These are phyloP conservation scores for Stegophylla sp. DNA, from an alignment of 2,888 invertebrate species.

Conservation along the genomic window DNA sequence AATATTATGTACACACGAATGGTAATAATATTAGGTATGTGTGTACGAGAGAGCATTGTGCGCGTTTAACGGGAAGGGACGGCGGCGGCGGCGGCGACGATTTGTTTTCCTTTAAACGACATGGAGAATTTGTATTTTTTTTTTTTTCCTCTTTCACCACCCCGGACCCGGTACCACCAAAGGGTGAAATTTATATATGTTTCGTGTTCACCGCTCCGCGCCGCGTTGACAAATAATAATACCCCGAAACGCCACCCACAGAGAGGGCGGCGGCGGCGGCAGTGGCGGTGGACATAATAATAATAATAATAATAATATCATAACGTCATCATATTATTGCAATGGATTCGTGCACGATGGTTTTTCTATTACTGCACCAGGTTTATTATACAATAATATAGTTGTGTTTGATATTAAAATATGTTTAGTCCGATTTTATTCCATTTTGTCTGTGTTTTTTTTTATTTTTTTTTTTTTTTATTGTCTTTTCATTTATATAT, in stretches of 20 bases:
- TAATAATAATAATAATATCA: background rate
- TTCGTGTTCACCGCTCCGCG: constrained; percentile 1
- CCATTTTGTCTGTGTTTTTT: no score
- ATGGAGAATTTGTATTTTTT: background rate
- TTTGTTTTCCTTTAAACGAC: constrained; percentile 39
- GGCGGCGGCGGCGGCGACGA: background rate
- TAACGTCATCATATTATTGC: no score
- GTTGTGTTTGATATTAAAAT: no score
- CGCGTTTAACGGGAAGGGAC: background rate
- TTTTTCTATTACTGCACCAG: no score
- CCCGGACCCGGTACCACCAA: no score
- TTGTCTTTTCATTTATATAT: no score
- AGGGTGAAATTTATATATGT: constrained; percentile 33
- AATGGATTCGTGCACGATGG: no score
- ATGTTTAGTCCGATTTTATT: no score
- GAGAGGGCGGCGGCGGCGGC: background rate
- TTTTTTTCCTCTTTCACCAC: background rate
- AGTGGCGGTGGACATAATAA: background rate
- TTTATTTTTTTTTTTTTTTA: no score
- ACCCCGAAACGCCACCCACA: constrained; percentile 33
- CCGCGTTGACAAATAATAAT: constrained; percentile 35
- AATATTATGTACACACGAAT: background rate
- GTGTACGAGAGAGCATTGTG: background rate
- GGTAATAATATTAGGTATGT: background rate
- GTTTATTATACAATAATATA: no score